A percentile compares a stretch with the other conserved stretches of the same genome.
Evolutionary conservation across 2,113 vertebrate genomes (phyloP).

Genomic region (Daphoenositta chrysoptera): DNA sequence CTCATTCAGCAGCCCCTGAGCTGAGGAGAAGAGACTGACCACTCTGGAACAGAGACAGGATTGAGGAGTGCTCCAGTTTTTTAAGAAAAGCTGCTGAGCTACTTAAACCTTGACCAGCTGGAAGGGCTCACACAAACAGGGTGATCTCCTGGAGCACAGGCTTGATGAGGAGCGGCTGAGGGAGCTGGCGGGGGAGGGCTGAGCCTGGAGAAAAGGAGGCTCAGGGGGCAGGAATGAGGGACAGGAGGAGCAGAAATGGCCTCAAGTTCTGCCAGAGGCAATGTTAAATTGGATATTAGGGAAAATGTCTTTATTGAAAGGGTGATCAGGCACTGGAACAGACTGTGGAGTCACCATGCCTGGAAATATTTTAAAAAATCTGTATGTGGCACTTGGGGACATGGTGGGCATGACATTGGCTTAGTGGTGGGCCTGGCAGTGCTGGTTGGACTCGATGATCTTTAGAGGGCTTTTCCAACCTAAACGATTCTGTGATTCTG

Average conservation of each 20-base stretch:
- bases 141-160: not conserved
- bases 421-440: not conserved
- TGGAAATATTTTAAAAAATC: not conserved
- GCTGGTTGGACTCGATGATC: not conserved
- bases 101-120: not conserved
- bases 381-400: not conserved
- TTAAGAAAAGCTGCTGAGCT: not conserved
- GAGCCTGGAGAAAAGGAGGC: not conserved
- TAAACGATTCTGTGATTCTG: not conserved
- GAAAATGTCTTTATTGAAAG: not conserved
- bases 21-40: not conserved
- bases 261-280: not conserved
- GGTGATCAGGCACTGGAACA: not conserved
- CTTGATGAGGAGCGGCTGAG: rapidly evolving
- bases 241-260: not conserved
- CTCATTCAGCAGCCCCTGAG: not conserved
- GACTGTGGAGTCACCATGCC: not conserved
- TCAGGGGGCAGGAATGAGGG: not conserved
- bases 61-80: not conserved
- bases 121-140: not conserved
- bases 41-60: not conserved
- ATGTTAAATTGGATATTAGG: not conserved
- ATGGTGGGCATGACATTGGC: no score
- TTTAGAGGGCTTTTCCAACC: not conserved
- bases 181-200: not conserved